Percentiles rank a stretch among this genome's conserved stretches.
Evolutionary conservation across 2,888 invertebrate species (phyloP).

Genomic region (Cremastinae sp.): DNA sequence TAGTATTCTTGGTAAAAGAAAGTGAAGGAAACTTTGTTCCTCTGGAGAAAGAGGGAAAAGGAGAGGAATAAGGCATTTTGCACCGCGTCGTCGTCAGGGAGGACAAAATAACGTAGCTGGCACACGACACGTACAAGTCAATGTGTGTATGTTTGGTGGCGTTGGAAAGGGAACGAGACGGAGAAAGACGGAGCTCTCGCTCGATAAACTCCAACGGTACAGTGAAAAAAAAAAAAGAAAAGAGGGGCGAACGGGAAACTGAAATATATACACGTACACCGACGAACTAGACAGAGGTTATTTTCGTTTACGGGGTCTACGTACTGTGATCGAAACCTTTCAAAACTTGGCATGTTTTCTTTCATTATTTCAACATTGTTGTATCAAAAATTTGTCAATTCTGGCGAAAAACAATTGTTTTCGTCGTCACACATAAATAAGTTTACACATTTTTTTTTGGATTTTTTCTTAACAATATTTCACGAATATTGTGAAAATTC

Average conservation of each 20-base stretch:
- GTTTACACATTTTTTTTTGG: no score
- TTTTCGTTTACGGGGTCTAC: slow-evolving; percentile 53
- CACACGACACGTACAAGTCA: slow-evolving; percentile 1
- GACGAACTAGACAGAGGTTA: slow-evolving; percentile 39
- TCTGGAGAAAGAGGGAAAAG: slow-evolving; percentile 1
- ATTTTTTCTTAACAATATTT: no score
- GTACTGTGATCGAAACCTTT: slow-evolving; percentile 26
- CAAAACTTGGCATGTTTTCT: slow-evolving; percentile 1
- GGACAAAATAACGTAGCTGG: not conserved
- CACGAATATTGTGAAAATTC: no score
- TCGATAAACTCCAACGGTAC: slow-evolving; percentile 60
- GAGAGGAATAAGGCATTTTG: not conserved
- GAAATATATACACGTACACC: slow-evolving; percentile 15
- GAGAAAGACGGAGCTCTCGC: slow-evolving; percentile 41
- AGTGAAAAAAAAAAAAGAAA: slow-evolving; percentile 33
- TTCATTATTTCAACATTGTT: no score
- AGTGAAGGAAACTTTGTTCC: not conserved
- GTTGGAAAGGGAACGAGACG: slow-evolving; percentile 35
- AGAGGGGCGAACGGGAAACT: slow-evolving; percentile 47
- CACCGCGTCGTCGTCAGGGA: slow-evolving; percentile 37
- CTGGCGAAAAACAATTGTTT: no score
- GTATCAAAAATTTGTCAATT: no score
- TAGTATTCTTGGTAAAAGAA: not conserved
- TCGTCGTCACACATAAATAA: no score
- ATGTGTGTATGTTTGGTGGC: slow-evolving; percentile 6